phyloP scores from a whole-genome alignment of 2,797 vertebrate species.

The Strix occidentalis region DNA sequence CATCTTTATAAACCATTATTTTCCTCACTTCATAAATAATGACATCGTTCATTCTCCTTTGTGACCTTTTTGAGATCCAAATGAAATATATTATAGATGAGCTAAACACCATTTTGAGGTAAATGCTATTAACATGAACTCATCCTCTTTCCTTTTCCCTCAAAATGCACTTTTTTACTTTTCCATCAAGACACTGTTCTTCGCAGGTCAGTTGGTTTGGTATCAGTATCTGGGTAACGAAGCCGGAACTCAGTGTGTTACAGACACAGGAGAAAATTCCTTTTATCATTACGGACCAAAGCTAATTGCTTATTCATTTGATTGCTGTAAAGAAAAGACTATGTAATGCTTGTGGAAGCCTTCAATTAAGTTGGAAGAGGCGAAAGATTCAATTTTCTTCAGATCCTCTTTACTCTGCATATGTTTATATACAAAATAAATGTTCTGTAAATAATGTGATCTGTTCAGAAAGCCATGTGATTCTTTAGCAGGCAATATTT shows the following conservation, averaged over 20 bases:
- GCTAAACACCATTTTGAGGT: neutral
- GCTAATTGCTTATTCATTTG: slow-evolving; percentile 22
- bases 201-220: neutral
- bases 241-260: neutral
- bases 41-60: neutral
- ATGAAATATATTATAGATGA: neutral
- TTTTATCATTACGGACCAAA: neutral
- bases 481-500: neutral
- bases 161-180: neutral
- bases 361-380: neutral
- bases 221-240: neutral
- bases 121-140: neutral
- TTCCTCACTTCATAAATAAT: neutral
- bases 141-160: neutral
- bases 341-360: neutral
- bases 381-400: neutral
- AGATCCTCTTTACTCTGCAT: neutral
- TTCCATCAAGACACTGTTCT: neutral
- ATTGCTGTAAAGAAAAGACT: neutral
- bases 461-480: neutral
- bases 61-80: neutral
- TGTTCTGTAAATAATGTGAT: neutral
- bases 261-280: neutral
- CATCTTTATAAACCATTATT: neutral
- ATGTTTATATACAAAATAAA: neutral